Percentiles rank a stretch among this genome's conserved stretches.
phyloP scores from a whole-genome alignment of 2,113 vertebrate species.

The Myocastor coypus region DNA sequence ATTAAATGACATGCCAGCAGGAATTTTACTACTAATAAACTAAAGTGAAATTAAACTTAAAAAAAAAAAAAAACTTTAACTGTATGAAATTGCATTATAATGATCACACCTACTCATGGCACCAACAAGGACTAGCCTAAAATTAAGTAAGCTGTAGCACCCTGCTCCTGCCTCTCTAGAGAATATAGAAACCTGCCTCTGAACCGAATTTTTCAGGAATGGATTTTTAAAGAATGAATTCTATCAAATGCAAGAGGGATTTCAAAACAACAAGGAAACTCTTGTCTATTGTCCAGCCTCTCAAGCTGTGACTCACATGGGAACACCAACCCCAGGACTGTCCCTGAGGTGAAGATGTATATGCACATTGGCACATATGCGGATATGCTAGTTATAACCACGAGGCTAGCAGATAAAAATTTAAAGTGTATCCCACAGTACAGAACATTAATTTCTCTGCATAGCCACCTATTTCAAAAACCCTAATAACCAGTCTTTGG shows the following conservation, averaged over 20 bases:
- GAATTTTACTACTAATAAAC: slow-evolving; percentile 75
- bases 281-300: not conserved
- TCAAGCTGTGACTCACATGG: not conserved
- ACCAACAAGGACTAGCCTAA: not conserved
- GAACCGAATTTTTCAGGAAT: not conserved
- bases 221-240: not conserved
- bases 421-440: not conserved
- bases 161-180: not conserved
- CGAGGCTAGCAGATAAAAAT: not conserved
- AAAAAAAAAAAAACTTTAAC: slow-evolving; percentile 37
- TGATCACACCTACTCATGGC: slow-evolving; percentile 1
- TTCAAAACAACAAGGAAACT: not conserved
- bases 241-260: not conserved
- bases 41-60: slow-evolving; percentile 73
- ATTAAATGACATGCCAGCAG: slow-evolving; percentile 75
- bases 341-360: not conserved
- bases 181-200: not conserved
- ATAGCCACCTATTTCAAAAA: not conserved
- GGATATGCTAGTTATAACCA: not conserved
- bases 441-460: not conserved
- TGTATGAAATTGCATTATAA: slow-evolving; percentile 52
- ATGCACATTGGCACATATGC: not conserved
- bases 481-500: not conserved
- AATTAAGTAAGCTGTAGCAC: not conserved
- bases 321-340: not conserved